Percentiles rank a stretch among this genome's conserved stretches.
These are phyloP conservation scores for Caenorhabditis sp. DNA, from an alignment of 2,888 invertebrate genomes.

Conservation along the genomic window DNA sequence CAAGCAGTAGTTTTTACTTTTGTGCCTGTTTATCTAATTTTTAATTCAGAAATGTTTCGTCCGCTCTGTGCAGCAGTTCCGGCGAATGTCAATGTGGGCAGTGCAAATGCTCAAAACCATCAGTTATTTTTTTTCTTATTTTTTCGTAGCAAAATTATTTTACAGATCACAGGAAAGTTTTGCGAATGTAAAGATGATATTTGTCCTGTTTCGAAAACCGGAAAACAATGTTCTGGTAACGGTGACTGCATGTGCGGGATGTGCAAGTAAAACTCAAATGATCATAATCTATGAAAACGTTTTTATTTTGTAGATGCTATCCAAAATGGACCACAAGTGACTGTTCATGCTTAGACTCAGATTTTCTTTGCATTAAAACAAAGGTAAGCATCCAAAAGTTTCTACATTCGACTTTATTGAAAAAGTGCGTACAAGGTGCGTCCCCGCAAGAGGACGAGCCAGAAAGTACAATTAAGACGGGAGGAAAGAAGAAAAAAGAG, in stretches of 20 bases:
- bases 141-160: too few relatives aligned
- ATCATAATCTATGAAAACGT: constrained; percentile 1
- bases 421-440: too few relatives aligned
- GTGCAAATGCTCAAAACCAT: constrained; percentile 72
- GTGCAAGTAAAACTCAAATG: constrained; percentile 74
- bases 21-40: too few relatives aligned
- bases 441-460: too few relatives aligned
- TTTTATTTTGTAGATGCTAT: constrained; percentile 69
- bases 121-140: too few relatives aligned
- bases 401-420: background rate
- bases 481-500: too few relatives aligned
- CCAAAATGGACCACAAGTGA: constrained; percentile 77
- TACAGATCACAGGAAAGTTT: constrained; percentile 76
- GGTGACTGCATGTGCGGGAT: constrained; percentile 80
- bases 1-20: constrained; percentile 73
- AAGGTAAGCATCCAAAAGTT: constrained; percentile 31
- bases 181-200: constrained; percentile 79
- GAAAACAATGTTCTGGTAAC: constrained; percentile 75
- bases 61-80: constrained; percentile 70
- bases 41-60: constrained; percentile 62
- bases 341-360: constrained; percentile 72
- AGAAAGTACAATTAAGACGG: too few relatives aligned
- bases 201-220: constrained; percentile 75
- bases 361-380: too few relatives aligned
- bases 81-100: constrained; percentile 80